Evolutionary conservation across 2,888 invertebrate species (phyloP), one percentile per base, ranked within the genome.

Genomic region (Dynastes grantii): DNA sequence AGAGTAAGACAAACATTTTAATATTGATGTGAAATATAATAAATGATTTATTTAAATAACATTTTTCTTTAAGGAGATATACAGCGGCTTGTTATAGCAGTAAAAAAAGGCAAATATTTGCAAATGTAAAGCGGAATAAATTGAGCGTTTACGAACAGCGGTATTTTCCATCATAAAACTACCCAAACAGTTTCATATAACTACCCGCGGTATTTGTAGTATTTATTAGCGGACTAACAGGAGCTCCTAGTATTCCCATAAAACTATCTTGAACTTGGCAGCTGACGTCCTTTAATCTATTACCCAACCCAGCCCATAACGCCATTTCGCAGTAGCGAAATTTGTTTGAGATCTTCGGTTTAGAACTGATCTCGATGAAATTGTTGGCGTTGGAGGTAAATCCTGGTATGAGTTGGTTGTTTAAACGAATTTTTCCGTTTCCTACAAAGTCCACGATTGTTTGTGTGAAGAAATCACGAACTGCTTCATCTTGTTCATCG

Each of bases 361-460:
- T 87, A 0, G 90, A 87, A 49, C 88, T 87, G 16, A 93, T 89
- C 83, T 91, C 90, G n/a, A 93, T 88, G 83, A 90, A 93, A 58
- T 90, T 90, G 79, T 90, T 90, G 13, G 88, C 87, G 2, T 88
- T 86, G 5, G 86, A 85, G 0, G 87, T 86, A 78, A 91, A 90
- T 61, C 88, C 86, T 53, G 87, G 85, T 51, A 90, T 89, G 0
- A 89, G 81, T 73, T 85, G 83, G 83, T 86, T 90, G 13, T 86
- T 84, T 1, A 89, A 79, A 11, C 81, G 84, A 22, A 88, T 85
- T 84, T 87, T 88, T 78, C 91, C 91, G 67, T 87, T 89, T 79
- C 90, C 90, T 0, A 93, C 93, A 84, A 95, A 95, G 84, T 93
- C 92, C 0, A 92, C 89, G 11, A 95, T 90, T 84, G 95, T 90